These are phyloP conservation scores for Malurus cyaneus DNA, from an alignment of 2,113 vertebrate species.

Conservation along the genomic window DNA sequence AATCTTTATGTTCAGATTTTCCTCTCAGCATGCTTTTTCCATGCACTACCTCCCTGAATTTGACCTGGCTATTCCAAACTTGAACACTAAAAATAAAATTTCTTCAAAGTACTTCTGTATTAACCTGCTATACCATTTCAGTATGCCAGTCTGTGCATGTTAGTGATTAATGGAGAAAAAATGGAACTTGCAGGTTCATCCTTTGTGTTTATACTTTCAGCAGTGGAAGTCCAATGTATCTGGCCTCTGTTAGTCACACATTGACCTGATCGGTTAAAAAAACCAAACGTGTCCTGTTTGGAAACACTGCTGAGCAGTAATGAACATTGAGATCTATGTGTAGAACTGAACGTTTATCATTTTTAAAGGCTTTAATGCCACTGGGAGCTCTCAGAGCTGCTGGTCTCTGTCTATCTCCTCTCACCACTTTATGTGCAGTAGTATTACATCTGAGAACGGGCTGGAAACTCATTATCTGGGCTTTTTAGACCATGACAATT, in stretches of 20 bases:
- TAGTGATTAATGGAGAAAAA: background rate
- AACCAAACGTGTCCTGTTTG: background rate
- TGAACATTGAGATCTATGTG: background rate
- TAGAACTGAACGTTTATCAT: background rate
- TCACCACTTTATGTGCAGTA: background rate
- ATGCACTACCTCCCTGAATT: background rate
- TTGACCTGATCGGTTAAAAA: background rate
- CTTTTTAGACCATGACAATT: background rate
- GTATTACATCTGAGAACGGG: background rate
- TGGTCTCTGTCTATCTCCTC: background rate
- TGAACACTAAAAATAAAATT: background rate
- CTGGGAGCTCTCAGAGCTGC: background rate
- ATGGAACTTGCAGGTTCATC: background rate
- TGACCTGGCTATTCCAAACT: background rate
- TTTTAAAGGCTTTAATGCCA: background rate
- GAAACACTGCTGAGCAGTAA: background rate
- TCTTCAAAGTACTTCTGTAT: background rate
- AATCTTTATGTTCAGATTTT: background rate
- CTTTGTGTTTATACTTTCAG: background rate
- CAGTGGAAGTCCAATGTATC: background rate
- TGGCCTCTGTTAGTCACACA: background rate
- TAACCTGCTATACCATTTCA: background rate
- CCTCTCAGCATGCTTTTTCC: background rate
- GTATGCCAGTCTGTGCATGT: background rate
- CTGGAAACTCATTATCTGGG: background rate